A percentile compares a stretch with the other conserved stretches of the same genome.
These are phyloP conservation scores for Noctua janthina DNA, from an alignment of 2,888 invertebrate species.

Conservation along the genomic window DNA sequence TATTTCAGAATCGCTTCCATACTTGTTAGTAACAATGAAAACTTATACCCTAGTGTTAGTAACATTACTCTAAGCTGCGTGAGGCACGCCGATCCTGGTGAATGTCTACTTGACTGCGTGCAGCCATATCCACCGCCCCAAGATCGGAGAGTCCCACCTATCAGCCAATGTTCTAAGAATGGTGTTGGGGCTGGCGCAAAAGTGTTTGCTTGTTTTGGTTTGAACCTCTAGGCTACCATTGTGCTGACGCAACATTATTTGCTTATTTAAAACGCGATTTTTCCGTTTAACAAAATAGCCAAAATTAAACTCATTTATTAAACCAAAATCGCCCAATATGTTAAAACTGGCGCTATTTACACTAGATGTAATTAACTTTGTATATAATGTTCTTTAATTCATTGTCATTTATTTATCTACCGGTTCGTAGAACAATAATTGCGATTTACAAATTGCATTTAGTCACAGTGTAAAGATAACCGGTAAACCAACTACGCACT, in stretches of 20 bases:
- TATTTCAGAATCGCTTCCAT: too few relatives aligned
- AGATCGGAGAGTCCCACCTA: not conserved
- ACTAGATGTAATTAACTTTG: conserved; percentile 19
- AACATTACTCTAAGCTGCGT: too few relatives aligned
- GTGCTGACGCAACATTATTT: not conserved
- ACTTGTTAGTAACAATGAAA: too few relatives aligned
- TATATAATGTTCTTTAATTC: conserved; percentile 5
- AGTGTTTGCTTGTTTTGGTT: not conserved
- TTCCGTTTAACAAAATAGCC: too few relatives aligned
- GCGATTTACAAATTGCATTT: conserved; percentile 35
- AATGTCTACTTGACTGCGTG: not conserved
- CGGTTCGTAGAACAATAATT: conserved; percentile 31
- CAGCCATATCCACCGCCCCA: not conserved
- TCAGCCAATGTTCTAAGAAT: not conserved
- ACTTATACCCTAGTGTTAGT: too few relatives aligned
- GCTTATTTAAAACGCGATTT: not conserved
- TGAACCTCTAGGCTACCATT: not conserved
- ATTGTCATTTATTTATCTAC: conserved; percentile 32
- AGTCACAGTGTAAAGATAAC: not conserved
- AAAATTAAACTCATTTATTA: not conserved
- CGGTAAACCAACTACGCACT: not conserved
- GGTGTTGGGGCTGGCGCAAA: not conserved
- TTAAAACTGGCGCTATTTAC: not conserved
- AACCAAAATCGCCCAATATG: not conserved
- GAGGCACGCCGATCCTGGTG: not conserved